Conservation (phyloP, 37 sponge, comb jelly and placozoan species). For the Beroe forskalii region DNA sequence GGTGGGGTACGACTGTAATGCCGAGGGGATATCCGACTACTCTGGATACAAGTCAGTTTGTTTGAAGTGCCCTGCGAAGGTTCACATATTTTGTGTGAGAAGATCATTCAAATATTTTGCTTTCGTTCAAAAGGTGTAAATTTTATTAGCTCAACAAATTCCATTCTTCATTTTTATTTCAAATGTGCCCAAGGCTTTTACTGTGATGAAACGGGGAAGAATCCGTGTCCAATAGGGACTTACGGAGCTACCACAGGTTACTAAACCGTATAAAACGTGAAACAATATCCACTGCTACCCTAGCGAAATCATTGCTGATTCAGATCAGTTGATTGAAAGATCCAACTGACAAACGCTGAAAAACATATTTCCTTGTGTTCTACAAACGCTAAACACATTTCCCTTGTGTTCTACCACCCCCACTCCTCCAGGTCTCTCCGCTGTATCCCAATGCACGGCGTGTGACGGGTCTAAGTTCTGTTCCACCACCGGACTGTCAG, state of each 20-base stretch:
- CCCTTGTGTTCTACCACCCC: background rate
- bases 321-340: too few relatives aligned
- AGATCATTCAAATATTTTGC: too few relatives aligned
- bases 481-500: background rate
- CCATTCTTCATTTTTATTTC: too few relatives aligned
- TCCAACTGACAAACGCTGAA: too few relatives aligned
- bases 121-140: too few relatives aligned
- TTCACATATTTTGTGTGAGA: too few relatives aligned
- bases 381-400: too few relatives aligned
- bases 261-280: background rate
- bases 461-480: slow-evolving; percentile 37
- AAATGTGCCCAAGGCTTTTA: slow-evolving; percentile 1
- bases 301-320: too few relatives aligned
- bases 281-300: too few relatives aligned
- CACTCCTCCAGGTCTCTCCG: background rate
- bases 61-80: too few relatives aligned
- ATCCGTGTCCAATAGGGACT: slow-evolving; percentile 21
- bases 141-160: too few relatives aligned
- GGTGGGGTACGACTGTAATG: slow-evolving; percentile 61
- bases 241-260: background rate
- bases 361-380: too few relatives aligned
- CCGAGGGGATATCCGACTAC: background rate
- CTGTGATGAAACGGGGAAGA: background rate
- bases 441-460: background rate
- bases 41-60: slow-evolving; percentile 21